Percentiles rank a stretch among this genome's conserved stretches.
These are phyloP conservation scores for Hypolimnas misippus DNA, from an alignment of 2,888 invertebrate species.

Conservation along the genomic window DNA sequence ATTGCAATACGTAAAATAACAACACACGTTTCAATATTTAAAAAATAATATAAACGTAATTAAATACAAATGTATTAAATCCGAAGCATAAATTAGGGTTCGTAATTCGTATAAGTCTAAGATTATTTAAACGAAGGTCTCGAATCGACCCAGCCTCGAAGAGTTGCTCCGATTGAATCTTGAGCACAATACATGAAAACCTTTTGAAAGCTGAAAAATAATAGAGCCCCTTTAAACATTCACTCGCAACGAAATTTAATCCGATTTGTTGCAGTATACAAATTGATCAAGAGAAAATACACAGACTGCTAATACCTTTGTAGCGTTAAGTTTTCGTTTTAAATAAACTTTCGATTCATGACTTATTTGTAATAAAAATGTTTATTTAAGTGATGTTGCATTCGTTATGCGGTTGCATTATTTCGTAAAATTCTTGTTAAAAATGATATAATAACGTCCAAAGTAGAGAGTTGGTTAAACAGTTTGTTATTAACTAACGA, in stretches of 20 bases:
- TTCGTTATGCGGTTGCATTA: neutral
- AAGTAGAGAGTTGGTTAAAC: no score
- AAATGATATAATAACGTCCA: neutral
- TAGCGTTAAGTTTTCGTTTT: neutral
- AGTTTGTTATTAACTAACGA: no score
- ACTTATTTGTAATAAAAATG: neutral
- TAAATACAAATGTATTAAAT: neutral
- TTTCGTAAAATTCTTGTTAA: neutral
- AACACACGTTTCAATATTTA: no score
- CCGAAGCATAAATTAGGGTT: neutral
- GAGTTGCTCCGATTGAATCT: slow-evolving; percentile 39
- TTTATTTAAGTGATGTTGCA: neutral
- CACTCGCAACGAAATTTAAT: slow-evolving; percentile 29
- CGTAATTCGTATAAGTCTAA: neutral
- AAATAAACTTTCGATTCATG: neutral
- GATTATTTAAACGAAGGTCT: neutral
- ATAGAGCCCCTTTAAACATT: slow-evolving; percentile 34
- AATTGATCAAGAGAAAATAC: slow-evolving; percentile 23
- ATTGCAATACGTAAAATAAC: no score
- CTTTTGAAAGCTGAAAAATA: slow-evolving; percentile 41
- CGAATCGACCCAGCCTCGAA: neutral
- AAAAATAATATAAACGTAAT: no score
- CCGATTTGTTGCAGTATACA: slow-evolving; percentile 29
- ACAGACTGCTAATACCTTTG: neutral
- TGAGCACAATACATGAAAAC: slow-evolving; percentile 40